These are phyloP conservation scores for Fabriciana adippe DNA, from an alignment of 2,888 invertebrate genomes.

Conservation along the genomic window DNA sequence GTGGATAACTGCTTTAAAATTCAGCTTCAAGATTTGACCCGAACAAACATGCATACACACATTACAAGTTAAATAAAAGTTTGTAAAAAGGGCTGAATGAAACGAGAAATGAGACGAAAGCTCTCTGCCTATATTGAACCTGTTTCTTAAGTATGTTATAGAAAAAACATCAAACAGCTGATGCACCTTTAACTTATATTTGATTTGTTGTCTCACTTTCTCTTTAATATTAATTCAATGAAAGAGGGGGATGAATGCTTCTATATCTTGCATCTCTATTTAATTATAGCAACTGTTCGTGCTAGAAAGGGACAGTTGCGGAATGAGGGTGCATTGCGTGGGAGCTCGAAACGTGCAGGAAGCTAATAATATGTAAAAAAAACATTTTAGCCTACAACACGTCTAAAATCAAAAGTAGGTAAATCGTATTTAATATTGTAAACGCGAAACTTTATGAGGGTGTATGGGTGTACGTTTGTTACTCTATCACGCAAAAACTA, in stretches of 20 bases:
- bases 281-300: neutral
- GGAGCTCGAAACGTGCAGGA: slow-evolving; percentile 8
- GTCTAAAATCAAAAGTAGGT: too few relatives aligned
- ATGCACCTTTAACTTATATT: slow-evolving; percentile 20
- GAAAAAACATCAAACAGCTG: slow-evolving; percentile 35
- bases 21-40: too few relatives aligned
- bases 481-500: too few relatives aligned
- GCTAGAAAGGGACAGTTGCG: neutral
- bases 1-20: too few relatives aligned
- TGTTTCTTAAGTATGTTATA: slow-evolving; percentile 31
- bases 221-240: neutral
- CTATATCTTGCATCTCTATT: slow-evolving; percentile 6
- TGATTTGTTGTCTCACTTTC: slow-evolving; percentile 9
- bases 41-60: too few relatives aligned
- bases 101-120: neutral
- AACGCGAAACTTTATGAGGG: too few relatives aligned
- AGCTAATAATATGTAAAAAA: neutral
- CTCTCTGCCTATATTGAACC: slow-evolving; percentile 29
- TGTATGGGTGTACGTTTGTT: too few relatives aligned
- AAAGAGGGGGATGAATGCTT: slow-evolving; percentile 2
- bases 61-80: too few relatives aligned
- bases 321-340: neutral
- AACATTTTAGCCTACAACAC: neutral
- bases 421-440: too few relatives aligned
- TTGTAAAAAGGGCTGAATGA: neutral